These are phyloP conservation scores for Forbesichthys papilliferus DNA, from an alignment of 2,113 vertebrate species.

Conservation along the genomic window DNA sequence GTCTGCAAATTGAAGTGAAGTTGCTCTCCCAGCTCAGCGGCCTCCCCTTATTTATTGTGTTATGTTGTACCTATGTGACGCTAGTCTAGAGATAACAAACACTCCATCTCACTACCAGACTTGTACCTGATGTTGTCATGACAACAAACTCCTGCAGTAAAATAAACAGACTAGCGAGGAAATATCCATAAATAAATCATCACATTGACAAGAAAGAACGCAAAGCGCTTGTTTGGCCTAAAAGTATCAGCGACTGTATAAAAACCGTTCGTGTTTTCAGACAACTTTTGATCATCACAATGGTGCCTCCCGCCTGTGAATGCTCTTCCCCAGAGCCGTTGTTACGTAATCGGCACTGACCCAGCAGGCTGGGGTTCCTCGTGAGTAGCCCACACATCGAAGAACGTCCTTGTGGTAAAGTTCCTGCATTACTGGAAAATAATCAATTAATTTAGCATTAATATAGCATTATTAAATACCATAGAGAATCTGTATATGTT, in stretches of 20 bases:
- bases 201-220: slow-evolving; percentile 1
- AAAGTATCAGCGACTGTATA: background rate
- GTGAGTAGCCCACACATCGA: no score
- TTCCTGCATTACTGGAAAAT: no score
- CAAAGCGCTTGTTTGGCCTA: background rate
- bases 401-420: no score
- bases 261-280: background rate
- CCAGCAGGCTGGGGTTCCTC: no score
- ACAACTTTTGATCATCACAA: slow-evolving; percentile 1
- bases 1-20: no score
- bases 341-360: slow-evolving; percentile 66
- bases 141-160: slow-evolving; percentile 45
- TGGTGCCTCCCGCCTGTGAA: slow-evolving; percentile 2
- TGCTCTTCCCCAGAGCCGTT: slow-evolving; percentile 40
- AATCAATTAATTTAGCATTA: no score
- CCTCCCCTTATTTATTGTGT: no score
- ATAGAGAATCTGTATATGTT: no score
- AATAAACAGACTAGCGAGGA: slow-evolving; percentile 5
- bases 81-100: background rate
- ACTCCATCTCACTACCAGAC: slow-evolving; percentile 8
- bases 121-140: slow-evolving; percentile 65
- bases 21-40: no score
- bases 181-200: slow-evolving; percentile 14
- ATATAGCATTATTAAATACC: no score
- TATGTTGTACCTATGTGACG: no score